Evolutionary conservation across 1,140 invertebrate species (phyloP).

Genomic region (Nasonia vitripennis): DNA sequence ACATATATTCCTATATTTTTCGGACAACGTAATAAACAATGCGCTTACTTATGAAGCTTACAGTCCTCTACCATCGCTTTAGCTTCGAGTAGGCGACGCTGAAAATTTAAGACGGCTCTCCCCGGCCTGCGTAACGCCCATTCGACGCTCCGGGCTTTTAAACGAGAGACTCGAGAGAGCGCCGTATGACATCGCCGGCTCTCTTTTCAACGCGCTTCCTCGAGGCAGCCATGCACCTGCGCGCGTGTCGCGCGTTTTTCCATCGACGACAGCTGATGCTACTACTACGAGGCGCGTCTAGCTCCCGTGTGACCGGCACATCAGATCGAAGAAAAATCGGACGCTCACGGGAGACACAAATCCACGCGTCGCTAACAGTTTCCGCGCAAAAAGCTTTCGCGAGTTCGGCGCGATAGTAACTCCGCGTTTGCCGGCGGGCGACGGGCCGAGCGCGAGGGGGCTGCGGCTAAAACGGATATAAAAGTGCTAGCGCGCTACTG

Average conservation of each 20-base stretch:
- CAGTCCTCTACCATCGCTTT: too few relatives aligned
- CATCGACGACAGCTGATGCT: conserved; percentile 5
- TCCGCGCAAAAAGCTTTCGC: conserved; percentile 65
- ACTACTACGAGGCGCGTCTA: too few relatives aligned
- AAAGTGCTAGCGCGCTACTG: conserved; percentile 21
- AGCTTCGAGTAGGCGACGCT: not conserved
- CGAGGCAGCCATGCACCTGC: not conserved
- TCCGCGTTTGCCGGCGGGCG: conserved; percentile 57
- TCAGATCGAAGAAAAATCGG: conserved; percentile 26
- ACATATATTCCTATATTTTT: not conserved
- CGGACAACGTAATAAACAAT: not conserved
- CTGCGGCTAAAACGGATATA: conserved; percentile 18
- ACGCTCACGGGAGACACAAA: conserved; percentile 47
- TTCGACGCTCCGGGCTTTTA: conserved; percentile 17
- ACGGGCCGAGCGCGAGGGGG: not conserved
- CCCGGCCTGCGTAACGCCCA: not conserved
- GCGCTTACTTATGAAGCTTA: not conserved
- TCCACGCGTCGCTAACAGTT: conserved; percentile 50
- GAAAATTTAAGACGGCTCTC: conserved; percentile 29
- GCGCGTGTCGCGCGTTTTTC: not conserved
- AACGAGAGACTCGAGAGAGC: conserved; percentile 15
- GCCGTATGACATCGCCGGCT: not conserved
- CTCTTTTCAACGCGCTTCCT: not conserved
- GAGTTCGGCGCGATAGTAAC: conserved; percentile 60
- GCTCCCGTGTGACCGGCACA: not conserved